phyloP scores from a whole-genome alignment of 2,888 invertebrate species.

The Omphaloscelis lunosa region DNA sequence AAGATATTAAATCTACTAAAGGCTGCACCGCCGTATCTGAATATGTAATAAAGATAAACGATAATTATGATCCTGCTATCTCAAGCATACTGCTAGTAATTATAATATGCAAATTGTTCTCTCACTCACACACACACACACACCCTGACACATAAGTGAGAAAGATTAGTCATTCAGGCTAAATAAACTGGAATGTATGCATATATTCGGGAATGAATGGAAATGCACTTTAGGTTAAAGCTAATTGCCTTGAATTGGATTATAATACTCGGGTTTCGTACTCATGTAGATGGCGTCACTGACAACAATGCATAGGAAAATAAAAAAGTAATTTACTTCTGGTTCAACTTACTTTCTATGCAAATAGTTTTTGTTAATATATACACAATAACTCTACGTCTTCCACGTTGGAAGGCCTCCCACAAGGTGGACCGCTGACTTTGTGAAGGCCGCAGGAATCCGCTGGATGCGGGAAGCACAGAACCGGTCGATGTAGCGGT shows the following conservation, averaged over 20 bases:
- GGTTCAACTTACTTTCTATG: not conserved
- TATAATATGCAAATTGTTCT: constrained; percentile 57
- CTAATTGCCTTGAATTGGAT: not conserved
- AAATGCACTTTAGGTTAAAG: constrained; percentile 31
- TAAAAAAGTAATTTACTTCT: not conserved
- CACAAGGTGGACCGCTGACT: no score
- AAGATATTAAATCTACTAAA: constrained; percentile 46
- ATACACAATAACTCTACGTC: no score
- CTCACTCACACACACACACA: constrained; percentile 15
- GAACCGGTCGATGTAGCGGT: no score
- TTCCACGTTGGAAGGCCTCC: no score
- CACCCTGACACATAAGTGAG: not conserved
- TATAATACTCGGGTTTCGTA: no score
- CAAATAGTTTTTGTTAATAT: not conserved
- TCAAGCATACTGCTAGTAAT: constrained; percentile 41
- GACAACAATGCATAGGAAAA: not conserved
- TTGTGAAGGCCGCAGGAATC: no score
- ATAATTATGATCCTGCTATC: constrained; percentile 48
- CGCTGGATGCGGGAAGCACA: no score
- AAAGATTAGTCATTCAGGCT: constrained; percentile 30
- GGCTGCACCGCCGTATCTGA: constrained; percentile 19
- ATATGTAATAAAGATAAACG: constrained; percentile 49
- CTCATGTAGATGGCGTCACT: not conserved
- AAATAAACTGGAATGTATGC: constrained; percentile 32
- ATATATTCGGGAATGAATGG: constrained; percentile 10